Percentiles rank a stretch among this genome's conserved stretches.
These are phyloP conservation scores for Parascotia fuliginaria DNA, from an alignment of 2,888 invertebrate genomes.

Conservation along the genomic window DNA sequence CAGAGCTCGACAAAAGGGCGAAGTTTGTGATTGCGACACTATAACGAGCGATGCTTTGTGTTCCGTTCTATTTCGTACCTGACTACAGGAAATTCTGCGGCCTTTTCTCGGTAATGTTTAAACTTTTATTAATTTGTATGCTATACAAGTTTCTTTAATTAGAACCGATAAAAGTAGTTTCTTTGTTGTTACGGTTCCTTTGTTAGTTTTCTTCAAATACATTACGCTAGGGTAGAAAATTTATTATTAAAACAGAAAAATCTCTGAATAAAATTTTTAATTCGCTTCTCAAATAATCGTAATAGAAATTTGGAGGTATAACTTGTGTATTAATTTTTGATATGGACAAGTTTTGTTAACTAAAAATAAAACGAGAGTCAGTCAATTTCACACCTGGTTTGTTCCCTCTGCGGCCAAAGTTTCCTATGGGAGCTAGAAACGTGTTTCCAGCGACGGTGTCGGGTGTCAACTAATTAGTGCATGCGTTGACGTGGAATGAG, in stretches of 20 bases:
- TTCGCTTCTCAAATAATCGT: too few species aligned
- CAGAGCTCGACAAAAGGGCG: slow-evolving; percentile 60
- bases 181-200: slow-evolving; percentile 17
- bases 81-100: slow-evolving; percentile 16
- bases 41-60: slow-evolving; percentile 62
- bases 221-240: background rate
- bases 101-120: slow-evolving; percentile 30
- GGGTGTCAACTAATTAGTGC: slow-evolving; percentile 79
- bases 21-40: slow-evolving; percentile 71
- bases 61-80: slow-evolving; percentile 26
- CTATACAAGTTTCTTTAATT: slow-evolving; percentile 40
- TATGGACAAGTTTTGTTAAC: slow-evolving; percentile 3
- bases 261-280: too few species aligned
- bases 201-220: slow-evolving; percentile 15
- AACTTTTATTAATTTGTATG: slow-evolving; percentile 45
- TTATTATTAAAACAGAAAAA: too few species aligned
- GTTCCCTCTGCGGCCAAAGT: slow-evolving; percentile 54
- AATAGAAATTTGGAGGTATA: too few species aligned
- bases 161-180: slow-evolving; percentile 29
- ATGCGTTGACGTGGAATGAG: slow-evolving; percentile 79
- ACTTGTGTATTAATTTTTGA: background rate
- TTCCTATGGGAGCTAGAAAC: slow-evolving; percentile 70
- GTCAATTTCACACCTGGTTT: slow-evolving; percentile 76
- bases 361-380: slow-evolving; percentile 54
- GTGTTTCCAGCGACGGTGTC: slow-evolving; percentile 57